Evolutionary conservation across 2,113 vertebrate genomes (phyloP).

Genomic region (Eulemur rufifrons): DNA sequence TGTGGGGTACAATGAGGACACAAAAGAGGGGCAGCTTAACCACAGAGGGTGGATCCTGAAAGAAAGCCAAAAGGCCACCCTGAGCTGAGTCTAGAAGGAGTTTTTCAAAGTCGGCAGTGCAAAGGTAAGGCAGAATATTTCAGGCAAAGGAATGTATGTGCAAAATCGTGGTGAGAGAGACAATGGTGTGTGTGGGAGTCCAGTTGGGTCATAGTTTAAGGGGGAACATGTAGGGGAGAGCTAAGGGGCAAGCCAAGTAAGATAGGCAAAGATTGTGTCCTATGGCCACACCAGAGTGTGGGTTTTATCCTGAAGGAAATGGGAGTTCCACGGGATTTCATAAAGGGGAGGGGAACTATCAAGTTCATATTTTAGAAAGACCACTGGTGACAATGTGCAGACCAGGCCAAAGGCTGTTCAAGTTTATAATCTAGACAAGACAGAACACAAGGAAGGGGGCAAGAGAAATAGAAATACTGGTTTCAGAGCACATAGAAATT

Average conservation of each 20-base stretch:
- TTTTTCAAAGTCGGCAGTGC: not conserved
- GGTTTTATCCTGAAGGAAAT: not conserved
- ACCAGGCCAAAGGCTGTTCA: not conserved
- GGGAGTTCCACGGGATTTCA: not conserved
- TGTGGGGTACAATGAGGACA: not conserved
- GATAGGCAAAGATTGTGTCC: not conserved
- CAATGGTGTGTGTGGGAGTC: accelerated
- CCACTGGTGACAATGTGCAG: not conserved
- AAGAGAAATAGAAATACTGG: not conserved
- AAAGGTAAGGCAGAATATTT: not conserved
- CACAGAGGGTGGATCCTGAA: not conserved
- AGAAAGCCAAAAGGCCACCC: not conserved
- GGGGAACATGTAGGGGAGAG: not conserved
- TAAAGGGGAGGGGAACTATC: not conserved
- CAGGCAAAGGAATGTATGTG: not conserved
- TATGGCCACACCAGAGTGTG: not conserved
- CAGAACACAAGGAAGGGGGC: not conserved
- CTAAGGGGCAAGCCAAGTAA: not conserved
- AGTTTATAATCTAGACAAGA: not conserved
- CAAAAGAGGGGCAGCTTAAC: too few species aligned
- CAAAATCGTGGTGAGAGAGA: not conserved
- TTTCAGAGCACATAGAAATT: not conserved
- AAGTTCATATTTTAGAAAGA: not conserved
- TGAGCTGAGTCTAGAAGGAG: not conserved
- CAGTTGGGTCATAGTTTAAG: not conserved